Base-by-base conservation (phyloP, 2,797 vertebrate species). In the Oreochromis mossambicus region DNA sequence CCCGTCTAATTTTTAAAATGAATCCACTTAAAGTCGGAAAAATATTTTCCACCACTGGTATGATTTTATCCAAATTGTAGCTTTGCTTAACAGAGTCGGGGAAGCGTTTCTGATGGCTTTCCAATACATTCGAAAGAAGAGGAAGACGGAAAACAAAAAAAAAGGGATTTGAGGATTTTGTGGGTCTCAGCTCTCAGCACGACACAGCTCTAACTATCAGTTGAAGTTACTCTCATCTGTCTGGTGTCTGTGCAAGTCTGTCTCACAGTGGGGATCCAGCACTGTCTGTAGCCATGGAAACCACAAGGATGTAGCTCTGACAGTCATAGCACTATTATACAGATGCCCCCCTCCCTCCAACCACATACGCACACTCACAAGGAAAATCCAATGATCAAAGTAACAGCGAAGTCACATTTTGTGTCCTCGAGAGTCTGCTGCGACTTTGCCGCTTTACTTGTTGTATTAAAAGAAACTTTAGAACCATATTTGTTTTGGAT, bases 201-300 rank as follows among this genome's bases (percentile, higher is more conserved):
- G 75, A 83, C 78, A 82, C 77, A 1, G 52, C 84, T 86, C 54
- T 58, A 91, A 90, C 86, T 36, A 89, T 63, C 84, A 51, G 83
- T 7, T 81, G 50, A 86, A 81, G 87, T 91, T 91, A 46, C 89
- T 66, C 87, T 87, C 83, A 77, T 88, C 86, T 85, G 81, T 91
- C 84, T 83, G 83, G 43, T 85, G 87, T 90, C 76, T 56, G 86
- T 78, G 55, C 58, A 5, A 75, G 79, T 87, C 85, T 87, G 84
- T 61, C 86, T 89, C 63, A 17, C 83, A 63, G 79, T 43, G 8
- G 38, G 88, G 79, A 86, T 91, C 82, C 91, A 90, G 94, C 81
- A 79, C 85, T 85, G 89, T 92, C 94, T 92, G 96, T 96, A 93
- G 90, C 94, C 95, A 96, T 95, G 94, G 95, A 86, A 96, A 96